Evolutionary conservation across 1,140 invertebrate genomes (phyloP).

Genomic region (Trissolcus basalis): DNA sequence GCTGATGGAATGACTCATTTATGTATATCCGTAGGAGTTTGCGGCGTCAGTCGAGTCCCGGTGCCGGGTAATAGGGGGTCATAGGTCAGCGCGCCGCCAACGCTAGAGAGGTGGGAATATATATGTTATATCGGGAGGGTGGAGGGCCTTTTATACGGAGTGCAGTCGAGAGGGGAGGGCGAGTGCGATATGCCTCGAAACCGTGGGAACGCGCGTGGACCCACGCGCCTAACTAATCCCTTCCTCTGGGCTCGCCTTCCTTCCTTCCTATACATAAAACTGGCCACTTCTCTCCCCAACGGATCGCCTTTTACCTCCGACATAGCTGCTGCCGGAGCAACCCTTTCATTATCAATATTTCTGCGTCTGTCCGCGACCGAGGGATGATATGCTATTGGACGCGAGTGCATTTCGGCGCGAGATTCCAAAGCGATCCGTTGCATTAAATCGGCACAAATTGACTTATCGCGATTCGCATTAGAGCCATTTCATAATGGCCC

Average conservation of each 20-base stretch:
- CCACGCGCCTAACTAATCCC: slow-evolving; percentile 75
- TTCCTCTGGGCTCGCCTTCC: slow-evolving; percentile 38
- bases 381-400: slow-evolving; percentile 39
- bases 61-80: slow-evolving; percentile 75
- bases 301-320: slow-evolving; percentile 48
- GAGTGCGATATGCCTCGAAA: slow-evolving; percentile 73
- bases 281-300: slow-evolving; percentile 38
- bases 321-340: slow-evolving; percentile 59
- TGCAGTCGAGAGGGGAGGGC: slow-evolving; percentile 60
- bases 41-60: slow-evolving; percentile 70
- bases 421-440: slow-evolving; percentile 33
- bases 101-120: slow-evolving; percentile 69
- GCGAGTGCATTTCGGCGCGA: slow-evolving; percentile 22
- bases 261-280: slow-evolving; percentile 49
- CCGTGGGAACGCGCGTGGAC: slow-evolving; percentile 75
- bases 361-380: slow-evolving; percentile 58
- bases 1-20: slow-evolving; percentile 65
- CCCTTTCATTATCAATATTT: slow-evolving; percentile 67
- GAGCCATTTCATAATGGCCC: slow-evolving; percentile 38
- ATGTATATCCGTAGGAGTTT: slow-evolving; percentile 68
- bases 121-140: slow-evolving; percentile 64
- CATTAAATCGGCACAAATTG: slow-evolving; percentile 42
- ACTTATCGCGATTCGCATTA: slow-evolving; percentile 47
- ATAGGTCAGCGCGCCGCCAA: slow-evolving; percentile 74
- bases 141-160: slow-evolving; percentile 52